phyloP scores from a whole-genome alignment of 2,113 vertebrate species.

The Sterrhoptilus dennistouni region DNA sequence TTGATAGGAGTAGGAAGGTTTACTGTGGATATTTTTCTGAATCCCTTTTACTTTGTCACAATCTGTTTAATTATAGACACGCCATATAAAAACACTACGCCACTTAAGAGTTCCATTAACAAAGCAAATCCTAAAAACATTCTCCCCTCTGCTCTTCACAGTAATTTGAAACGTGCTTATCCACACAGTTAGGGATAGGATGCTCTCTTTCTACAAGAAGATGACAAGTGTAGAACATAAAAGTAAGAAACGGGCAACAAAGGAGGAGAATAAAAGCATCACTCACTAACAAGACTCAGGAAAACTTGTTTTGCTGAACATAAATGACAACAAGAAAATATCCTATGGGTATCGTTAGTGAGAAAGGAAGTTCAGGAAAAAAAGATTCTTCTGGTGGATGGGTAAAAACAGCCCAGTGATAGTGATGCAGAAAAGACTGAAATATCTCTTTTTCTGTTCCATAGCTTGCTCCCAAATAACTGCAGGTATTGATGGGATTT shows the following conservation, averaged over 20 bases:
- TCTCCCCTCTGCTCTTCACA: not conserved
- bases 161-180: not conserved
- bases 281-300: not conserved
- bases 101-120: not conserved
- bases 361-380: not conserved
- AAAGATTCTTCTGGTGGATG: not conserved
- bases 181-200: not conserved
- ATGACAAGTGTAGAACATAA: not conserved
- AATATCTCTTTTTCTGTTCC: not conserved
- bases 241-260: not conserved
- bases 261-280: not conserved
- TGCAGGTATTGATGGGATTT: not conserved
- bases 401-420: not conserved
- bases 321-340: not conserved
- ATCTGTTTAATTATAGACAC: not conserved
- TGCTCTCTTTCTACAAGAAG: not conserved
- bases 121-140: not conserved
- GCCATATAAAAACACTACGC: not conserved
- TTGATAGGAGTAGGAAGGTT: not conserved
- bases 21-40: not conserved
- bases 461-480: not conserved
- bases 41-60: not conserved
- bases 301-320: not conserved
- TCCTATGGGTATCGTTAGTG: not conserved
- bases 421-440: not conserved